Evolutionary conservation across 1,140 invertebrate species (phyloP).

Genomic region (Zeugodacus cucurbitae): DNA sequence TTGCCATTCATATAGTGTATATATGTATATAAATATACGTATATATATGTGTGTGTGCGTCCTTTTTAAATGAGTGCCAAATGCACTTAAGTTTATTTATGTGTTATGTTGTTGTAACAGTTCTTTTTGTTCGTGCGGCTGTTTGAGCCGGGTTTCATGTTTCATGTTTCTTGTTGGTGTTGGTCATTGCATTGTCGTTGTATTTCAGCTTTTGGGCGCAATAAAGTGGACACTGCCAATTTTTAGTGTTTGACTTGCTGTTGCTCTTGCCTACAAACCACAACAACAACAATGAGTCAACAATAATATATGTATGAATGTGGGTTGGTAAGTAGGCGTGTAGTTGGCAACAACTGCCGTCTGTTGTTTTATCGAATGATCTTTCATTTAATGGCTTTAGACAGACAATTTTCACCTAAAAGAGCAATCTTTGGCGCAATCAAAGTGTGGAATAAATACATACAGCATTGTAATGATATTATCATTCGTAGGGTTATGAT

Average conservation of each 20-base stretch:
- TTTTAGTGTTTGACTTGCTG: background rate
- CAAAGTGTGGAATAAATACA: conserved; percentile 6
- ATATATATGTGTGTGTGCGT: background rate
- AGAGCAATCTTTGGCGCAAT: background rate
- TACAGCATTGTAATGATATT: background rate
- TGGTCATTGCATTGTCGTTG: background rate
- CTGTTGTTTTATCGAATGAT: conserved; percentile 18
- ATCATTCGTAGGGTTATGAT: background rate
- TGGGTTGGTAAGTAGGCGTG: no score
- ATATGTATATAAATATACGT: background rate
- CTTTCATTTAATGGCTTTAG: background rate
- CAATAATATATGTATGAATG: background rate
- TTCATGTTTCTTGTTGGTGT: background rate
- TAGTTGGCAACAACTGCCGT: background rate
- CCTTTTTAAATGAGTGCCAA: background rate
- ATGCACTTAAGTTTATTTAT: conserved; percentile 25
- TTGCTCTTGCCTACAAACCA: background rate
- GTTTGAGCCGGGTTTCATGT: no score
- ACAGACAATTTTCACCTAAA: conserved; percentile 34
- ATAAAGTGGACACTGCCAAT: conserved; percentile 13
- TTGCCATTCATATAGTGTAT: background rate
- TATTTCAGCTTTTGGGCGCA: background rate
- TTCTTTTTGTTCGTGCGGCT: background rate
- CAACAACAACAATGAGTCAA: background rate
- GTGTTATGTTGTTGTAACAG: background rate